Conservation (phyloP, 2,113 vertebrate species). For the Hippolais icterina region DNA sequence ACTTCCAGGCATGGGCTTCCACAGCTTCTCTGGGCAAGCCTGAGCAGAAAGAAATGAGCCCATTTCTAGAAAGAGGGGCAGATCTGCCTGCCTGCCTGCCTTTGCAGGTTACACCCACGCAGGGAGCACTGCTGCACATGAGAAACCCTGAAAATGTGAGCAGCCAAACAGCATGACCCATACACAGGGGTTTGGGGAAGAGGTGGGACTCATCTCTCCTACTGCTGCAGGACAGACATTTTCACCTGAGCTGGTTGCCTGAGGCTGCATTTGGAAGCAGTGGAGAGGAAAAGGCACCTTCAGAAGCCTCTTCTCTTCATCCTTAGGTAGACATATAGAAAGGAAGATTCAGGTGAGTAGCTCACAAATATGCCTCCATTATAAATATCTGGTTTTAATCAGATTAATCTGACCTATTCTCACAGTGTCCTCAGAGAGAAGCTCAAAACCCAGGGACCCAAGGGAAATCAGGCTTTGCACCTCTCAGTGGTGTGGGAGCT, state of each 20-base stretch:
- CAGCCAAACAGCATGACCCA: accelerated
- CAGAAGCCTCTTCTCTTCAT: background rate
- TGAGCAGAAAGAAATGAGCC: background rate
- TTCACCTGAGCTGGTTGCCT: background rate
- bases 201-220: background rate
- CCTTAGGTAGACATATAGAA: background rate
- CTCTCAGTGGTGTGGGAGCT: background rate
- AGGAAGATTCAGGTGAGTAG: background rate
- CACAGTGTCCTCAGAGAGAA: background rate
- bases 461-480: background rate
- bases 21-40: background rate
- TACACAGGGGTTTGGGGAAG: accelerated
- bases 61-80: background rate
- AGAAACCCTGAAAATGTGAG: background rate
- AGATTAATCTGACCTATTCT: background rate
- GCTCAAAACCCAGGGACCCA: background rate
- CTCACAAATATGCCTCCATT: background rate
- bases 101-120: accelerated
- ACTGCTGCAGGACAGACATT: background rate
- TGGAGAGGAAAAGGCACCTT: background rate
- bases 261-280: background rate
- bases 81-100: background rate
- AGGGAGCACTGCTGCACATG: background rate
- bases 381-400: background rate
- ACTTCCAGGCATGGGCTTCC: background rate